A percentile compares a stretch with the other conserved stretches of the same genome.
Evolutionary conservation across 2,113 vertebrate genomes (phyloP).

Genomic region (Chaetodon auriga): DNA sequence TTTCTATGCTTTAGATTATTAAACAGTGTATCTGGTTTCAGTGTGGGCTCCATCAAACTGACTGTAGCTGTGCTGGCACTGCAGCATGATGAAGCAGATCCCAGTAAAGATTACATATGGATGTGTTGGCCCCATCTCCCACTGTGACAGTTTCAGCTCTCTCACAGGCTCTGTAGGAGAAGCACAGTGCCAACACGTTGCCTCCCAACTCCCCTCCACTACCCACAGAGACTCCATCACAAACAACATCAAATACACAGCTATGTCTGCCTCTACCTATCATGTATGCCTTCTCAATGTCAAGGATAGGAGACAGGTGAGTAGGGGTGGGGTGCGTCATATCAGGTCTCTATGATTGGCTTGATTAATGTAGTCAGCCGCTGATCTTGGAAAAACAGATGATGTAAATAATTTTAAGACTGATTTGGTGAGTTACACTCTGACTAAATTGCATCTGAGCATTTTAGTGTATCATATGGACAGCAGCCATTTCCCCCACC

Average conservation of each 20-base stretch:
- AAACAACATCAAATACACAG: conserved; percentile 35
- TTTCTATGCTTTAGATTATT: not conserved
- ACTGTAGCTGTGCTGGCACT: not conserved
- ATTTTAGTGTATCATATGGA: not conserved
- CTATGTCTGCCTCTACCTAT: conserved; percentile 11
- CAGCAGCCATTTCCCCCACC: not conserved
- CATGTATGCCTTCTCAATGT: not conserved
- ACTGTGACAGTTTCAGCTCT: conserved; percentile 24
- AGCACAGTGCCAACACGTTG: not conserved
- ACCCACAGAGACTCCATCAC: conserved; percentile 23
- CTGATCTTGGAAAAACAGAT: not conserved
- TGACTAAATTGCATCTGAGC: not conserved
- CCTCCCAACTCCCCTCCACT: conserved; percentile 10
- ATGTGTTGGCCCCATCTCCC: not conserved
- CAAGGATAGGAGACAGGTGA: not conserved
- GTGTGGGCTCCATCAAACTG: not conserved
- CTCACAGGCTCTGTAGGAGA: conserved; percentile 3
- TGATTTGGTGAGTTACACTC: conserved; percentile 14
- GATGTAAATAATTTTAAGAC: not conserved
- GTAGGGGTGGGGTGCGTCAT: not conserved
- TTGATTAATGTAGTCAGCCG: conserved; percentile 1
- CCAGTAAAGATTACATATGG: conserved; percentile 28
- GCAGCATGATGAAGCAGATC: not conserved
- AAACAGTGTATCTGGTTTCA: not conserved
- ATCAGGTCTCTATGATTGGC: not conserved